These are phyloP conservation scores for Drosophila subobscura DNA, from an alignment of 1,140 invertebrate genomes.

Conservation along the genomic window DNA sequence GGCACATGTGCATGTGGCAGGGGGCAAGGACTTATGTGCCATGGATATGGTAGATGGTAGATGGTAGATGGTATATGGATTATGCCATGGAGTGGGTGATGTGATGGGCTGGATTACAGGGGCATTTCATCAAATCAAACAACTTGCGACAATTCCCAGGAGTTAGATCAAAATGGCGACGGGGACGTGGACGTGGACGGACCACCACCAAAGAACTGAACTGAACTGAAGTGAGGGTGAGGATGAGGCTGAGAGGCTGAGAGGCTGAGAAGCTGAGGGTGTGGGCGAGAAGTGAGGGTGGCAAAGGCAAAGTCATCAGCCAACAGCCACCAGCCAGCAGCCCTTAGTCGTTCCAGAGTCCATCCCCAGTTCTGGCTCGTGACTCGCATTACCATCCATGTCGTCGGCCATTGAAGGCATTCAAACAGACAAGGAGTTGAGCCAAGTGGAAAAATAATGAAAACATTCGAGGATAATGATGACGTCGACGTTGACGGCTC, in stretches of 20 bases:
- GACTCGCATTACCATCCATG: constrained; percentile 29
- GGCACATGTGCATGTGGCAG: constrained; percentile 60
- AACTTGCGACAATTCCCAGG: constrained; percentile 68
- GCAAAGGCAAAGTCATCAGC: no score
- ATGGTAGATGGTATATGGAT: constrained; percentile 9
- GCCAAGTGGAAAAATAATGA: constrained; percentile 83
- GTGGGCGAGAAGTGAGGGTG: no score
- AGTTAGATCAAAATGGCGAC: constrained; percentile 75
- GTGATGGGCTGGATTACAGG: constrained; percentile 42
- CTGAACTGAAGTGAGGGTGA: no score
- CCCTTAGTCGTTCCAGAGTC: no score
- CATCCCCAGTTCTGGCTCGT: constrained; percentile 9
- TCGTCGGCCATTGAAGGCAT: constrained; percentile 76
- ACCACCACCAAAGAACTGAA: constrained; percentile 15
- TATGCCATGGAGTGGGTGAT: constrained; percentile 9
- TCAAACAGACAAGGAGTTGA: constrained; percentile 83
- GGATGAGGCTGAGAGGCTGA: no score
- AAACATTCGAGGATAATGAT: constrained; percentile 82
- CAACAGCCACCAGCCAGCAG: no score
- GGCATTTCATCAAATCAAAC: constrained; percentile 68
- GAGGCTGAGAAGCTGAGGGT: no score
- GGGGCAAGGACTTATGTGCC: constrained; percentile 42
- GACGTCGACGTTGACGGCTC: constrained; percentile 47
- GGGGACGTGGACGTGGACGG: no score
- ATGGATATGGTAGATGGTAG: constrained; percentile 45